phyloP scores from a whole-genome alignment of 2,113 vertebrate genomes.

The Paratilapia polleni region DNA sequence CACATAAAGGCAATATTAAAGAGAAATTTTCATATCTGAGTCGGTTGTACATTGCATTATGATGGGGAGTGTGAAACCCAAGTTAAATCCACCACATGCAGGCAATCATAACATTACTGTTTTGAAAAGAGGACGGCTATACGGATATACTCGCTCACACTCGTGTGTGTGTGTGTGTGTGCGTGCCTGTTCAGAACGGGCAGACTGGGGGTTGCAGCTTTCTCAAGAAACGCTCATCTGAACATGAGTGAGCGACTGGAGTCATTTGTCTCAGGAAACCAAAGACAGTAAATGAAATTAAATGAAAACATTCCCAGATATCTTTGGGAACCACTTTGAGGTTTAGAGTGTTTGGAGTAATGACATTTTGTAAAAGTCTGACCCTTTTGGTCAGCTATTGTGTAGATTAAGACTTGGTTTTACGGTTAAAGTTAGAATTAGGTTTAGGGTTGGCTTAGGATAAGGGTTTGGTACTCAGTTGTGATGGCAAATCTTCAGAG shows the following conservation, averaged over 20 bases:
- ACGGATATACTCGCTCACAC: too few species aligned
- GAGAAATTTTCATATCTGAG: background rate
- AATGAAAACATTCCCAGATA: background rate
- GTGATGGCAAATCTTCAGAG: background rate
- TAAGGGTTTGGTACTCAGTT: background rate
- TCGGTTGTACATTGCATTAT: background rate
- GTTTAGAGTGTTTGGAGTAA: background rate
- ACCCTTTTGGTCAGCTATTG: background rate
- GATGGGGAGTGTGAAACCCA: accelerated
- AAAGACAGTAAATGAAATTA: background rate
- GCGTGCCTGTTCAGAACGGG: background rate
- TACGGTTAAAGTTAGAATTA: background rate
- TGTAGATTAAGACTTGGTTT: background rate
- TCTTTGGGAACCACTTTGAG: background rate
- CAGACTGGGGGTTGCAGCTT: background rate
- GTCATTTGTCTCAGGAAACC: background rate
- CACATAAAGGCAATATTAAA: constrained; percentile 29
- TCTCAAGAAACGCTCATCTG: background rate
- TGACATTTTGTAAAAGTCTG: background rate
- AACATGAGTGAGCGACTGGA: background rate
- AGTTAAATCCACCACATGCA: background rate
- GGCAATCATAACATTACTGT: too few species aligned
- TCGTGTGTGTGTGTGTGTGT: too few species aligned
- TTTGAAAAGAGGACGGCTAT: too few species aligned
- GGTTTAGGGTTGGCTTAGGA: accelerated